These are phyloP conservation scores for Sussaba pulchella DNA, from an alignment of 2,888 invertebrate species.

Conservation along the genomic window DNA sequence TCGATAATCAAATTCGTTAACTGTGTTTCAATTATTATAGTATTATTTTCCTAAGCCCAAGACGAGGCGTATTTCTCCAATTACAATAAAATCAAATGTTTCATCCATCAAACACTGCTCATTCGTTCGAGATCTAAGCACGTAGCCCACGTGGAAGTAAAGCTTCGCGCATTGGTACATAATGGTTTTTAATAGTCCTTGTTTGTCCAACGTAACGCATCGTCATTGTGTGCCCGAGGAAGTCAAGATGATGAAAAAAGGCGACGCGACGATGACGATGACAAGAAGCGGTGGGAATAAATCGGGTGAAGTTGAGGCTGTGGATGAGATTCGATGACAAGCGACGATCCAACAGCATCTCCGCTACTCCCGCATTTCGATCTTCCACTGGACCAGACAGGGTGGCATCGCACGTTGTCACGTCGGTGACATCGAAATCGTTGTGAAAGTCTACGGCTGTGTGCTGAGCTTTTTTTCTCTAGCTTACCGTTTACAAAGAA, in stretches of 20 bases:
- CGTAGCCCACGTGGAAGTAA: not conserved
- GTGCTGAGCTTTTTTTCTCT: constrained; percentile 36
- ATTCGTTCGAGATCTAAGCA: not conserved
- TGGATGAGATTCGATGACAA: constrained; percentile 49
- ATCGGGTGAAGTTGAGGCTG: constrained; percentile 1
- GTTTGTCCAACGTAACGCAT: constrained; percentile 45
- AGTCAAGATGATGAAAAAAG: constrained; percentile 23
- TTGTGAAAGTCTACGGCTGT: constrained; percentile 39
- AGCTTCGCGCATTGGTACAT: constrained; percentile 14
- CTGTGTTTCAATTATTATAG: no score
- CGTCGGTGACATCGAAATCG: constrained; percentile 35
- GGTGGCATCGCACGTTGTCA: constrained; percentile 5
- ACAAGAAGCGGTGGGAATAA: constrained; percentile 5
- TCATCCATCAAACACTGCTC: not conserved
- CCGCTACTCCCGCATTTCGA: constrained; percentile 20
- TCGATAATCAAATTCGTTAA: no score
- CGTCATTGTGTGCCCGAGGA: constrained; percentile 56
- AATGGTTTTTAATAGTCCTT: constrained; percentile 8
- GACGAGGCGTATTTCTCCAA: no score
- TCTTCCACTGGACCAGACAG: constrained; percentile 30
- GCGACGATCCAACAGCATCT: constrained; percentile 40
- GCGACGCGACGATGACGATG: constrained; percentile 23
- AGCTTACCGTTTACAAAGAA: no score
- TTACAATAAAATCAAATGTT: not conserved
- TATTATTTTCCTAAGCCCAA: no score